Evolutionary conservation across 2,113 vertebrate species (phyloP), one percentile per base, ranked within the genome.

Genomic region (Chascanopsetta lugubris): DNA sequence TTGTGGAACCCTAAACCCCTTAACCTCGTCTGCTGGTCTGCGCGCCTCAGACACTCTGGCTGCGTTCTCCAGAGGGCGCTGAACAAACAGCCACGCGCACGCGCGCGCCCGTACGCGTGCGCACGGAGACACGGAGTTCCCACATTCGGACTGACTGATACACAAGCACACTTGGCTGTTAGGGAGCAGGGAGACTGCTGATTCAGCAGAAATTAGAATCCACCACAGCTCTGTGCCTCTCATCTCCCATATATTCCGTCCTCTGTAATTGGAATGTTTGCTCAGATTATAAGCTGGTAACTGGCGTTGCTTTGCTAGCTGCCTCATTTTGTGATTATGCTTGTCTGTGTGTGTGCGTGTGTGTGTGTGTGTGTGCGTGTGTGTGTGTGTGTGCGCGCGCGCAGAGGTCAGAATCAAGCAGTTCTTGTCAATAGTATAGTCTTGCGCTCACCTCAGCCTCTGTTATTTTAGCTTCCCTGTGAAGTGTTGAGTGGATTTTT

Each of bases 1-100:
- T 78, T 47, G 53, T 67, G 67, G 64, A 87, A 82, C 70, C 79
- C 69, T 63, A 90, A 84, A 83, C 76, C 71, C 64, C 64, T 71
- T 80, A 70, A 79, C 72, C 77, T 84, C 73, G 67, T 75, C 75
- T 71, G 51, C 64, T 21, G 42, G 79, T 80, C 77, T 71, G 70
- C 82, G 32, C 20, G 62, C 57, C 80, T 55, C 70, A 71, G 74
- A 88, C 81, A 55, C 77, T 63, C 75, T 72, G 85, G 48, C 83
- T 79, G 74, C 84, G 61, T 89, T 88, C 81, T 89, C 77, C 56
- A 69, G 75, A 72, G 63, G 27, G 48, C 46, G 63, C 63, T 64
- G 62, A 73, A 83, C 85, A 87, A 89, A 86, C 71, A 85, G 47
- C 45, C 72, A 66, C 63, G 59, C 58, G 27, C 42, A 27, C 57